Percentiles rank a stretch among this genome's conserved stretches.
phyloP scores from a whole-genome alignment of 2,888 invertebrate species.

The Galeruca laticollis region DNA sequence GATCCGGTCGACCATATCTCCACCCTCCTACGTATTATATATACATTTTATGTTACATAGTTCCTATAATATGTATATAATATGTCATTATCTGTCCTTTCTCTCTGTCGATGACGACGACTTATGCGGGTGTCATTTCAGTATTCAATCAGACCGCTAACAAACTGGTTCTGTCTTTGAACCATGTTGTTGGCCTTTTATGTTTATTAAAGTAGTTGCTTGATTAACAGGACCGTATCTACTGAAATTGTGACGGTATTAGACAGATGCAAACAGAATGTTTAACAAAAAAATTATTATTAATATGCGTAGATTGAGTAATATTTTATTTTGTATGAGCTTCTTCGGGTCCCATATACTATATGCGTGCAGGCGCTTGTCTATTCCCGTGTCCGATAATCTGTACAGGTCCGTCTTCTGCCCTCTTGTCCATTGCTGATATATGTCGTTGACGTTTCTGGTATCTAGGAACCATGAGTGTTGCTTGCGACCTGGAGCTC shows the following conservation, averaged over 20 bases:
- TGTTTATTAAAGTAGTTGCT: conserved; percentile 26
- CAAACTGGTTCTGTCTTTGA: conserved; percentile 37
- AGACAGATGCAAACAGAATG: not conserved
- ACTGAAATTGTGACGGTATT: not conserved
- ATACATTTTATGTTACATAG: conserved; percentile 3
- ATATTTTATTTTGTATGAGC: too few relatives aligned
- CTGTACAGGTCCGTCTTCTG: too few relatives aligned
- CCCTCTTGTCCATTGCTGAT: too few relatives aligned
- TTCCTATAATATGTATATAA: conserved; percentile 6
- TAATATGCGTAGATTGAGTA: too few relatives aligned
- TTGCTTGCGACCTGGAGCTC: too few relatives aligned
- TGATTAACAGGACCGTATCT: conserved; percentile 12
- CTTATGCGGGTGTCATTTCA: conserved; percentile 37
- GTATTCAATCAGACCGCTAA: conserved; percentile 33
- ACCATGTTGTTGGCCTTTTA: conserved; percentile 34
- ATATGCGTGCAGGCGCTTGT: too few relatives aligned
- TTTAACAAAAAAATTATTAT: not conserved
- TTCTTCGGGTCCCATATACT: too few relatives aligned
- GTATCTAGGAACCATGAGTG: too few relatives aligned
- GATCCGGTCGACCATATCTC: conserved; percentile 52
- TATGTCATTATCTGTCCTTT: not conserved
- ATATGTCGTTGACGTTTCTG: too few relatives aligned
- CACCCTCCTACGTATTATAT: conserved; percentile 40
- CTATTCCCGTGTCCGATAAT: too few relatives aligned
- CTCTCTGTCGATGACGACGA: conserved; percentile 22